Conservation (phyloP, 2,888 invertebrate species). For the Lacanobia wlatinum region DNA sequence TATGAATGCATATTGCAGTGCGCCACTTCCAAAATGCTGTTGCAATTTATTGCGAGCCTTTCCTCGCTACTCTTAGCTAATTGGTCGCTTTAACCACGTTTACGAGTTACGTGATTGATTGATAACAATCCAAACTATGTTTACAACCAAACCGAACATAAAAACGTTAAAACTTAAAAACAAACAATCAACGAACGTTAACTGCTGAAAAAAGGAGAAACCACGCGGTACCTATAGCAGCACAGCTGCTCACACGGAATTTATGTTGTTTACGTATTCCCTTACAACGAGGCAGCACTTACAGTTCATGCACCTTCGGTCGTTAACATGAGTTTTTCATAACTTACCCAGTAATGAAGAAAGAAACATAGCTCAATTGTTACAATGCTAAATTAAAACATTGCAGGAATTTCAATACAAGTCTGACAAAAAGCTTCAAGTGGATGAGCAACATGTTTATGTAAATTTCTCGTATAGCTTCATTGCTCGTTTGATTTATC, state of each 20-base stretch:
- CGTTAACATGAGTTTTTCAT: slow-evolving; percentile 50
- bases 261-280: slow-evolving; percentile 55
- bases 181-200: slow-evolving; percentile 35
- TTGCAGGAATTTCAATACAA: slow-evolving; percentile 25
- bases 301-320: slow-evolving; percentile 39
- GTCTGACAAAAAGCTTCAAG: slow-evolving; percentile 11
- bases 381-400: slow-evolving; percentile 12
- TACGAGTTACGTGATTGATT: slow-evolving; percentile 43
- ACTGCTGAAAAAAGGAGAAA: slow-evolving; percentile 51
- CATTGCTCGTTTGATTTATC: slow-evolving; percentile 35
- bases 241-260: slow-evolving; percentile 48
- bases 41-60: slow-evolving; percentile 68
- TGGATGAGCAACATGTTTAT: slow-evolving; percentile 34
- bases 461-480: slow-evolving; percentile 36
- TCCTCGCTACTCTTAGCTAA: slow-evolving; percentile 49
- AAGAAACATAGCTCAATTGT: slow-evolving; percentile 9
- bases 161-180: slow-evolving; percentile 28
- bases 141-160: slow-evolving; percentile 39
- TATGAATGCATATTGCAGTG: slow-evolving; percentile 76
- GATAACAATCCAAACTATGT: slow-evolving; percentile 32
- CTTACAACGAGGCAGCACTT: slow-evolving; percentile 34
- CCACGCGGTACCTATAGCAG: slow-evolving; percentile 24
- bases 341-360: slow-evolving; percentile 28
- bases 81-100: slow-evolving; percentile 37
- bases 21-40: slow-evolving; percentile 70